Conservation (phyloP, 2,113 vertebrate species). For the Bungarus multicinctus region DNA sequence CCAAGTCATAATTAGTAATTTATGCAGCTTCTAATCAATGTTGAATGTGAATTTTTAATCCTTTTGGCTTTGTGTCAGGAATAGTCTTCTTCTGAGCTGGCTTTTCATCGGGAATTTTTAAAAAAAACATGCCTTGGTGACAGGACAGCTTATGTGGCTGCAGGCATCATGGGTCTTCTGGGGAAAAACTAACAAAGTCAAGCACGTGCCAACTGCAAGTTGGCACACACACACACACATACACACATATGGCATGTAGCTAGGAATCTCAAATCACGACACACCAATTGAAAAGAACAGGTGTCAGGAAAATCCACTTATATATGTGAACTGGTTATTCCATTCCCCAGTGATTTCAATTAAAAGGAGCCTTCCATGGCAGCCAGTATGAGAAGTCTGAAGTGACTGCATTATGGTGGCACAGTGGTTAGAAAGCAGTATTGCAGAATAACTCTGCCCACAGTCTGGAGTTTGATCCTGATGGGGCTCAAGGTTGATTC, state of each 20-base stretch:
- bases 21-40: constrained; percentile 38
- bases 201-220: not conserved
- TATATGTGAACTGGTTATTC: not conserved
- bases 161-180: constrained; percentile 1
- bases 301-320: not conserved
- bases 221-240: not conserved
- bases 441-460: not conserved
- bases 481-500: not conserved
- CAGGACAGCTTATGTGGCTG: not conserved
- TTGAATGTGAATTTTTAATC: constrained; percentile 35
- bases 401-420: not conserved
- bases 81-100: not conserved
- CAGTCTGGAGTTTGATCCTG: not conserved
- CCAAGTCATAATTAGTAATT: constrained; percentile 37
- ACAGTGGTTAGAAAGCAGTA: not conserved
- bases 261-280: not conserved
- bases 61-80: constrained; percentile 19
- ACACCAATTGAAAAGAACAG: not conserved
- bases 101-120: not conserved
- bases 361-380: not conserved
- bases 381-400: not conserved
- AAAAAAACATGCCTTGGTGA: not conserved
- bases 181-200: not conserved
- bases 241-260: not conserved
- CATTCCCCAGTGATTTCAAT: not conserved